These are phyloP conservation scores for Dasypus novemcinctus DNA, from an alignment of 2,113 vertebrate species.

Conservation along the genomic window DNA sequence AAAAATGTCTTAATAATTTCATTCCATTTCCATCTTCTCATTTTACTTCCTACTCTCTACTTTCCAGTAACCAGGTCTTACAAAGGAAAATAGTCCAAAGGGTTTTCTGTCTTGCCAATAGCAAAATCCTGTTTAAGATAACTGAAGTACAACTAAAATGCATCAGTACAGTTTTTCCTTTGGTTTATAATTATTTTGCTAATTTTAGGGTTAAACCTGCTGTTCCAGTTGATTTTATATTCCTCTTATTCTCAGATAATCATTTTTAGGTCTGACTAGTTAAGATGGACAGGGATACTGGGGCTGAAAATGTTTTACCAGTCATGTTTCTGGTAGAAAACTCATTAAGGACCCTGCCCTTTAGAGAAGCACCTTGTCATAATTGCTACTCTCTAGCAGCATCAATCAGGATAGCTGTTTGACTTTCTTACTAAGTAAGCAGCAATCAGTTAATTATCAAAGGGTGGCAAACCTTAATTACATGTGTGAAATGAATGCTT, in stretches of 20 bases:
- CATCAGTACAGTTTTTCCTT: not conserved
- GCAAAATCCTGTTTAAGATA: not conserved
- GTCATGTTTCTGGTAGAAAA: not conserved
- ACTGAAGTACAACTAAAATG: not conserved
- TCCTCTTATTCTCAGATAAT: not conserved
- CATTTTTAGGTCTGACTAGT: not conserved
- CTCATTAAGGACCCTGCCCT: not conserved
- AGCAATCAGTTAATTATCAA: slow-evolving; percentile 20
- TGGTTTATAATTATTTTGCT: slow-evolving; percentile 8
- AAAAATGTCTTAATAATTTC: not conserved
- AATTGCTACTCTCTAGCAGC: not conserved
- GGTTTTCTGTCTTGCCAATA: not conserved
- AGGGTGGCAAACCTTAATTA: not conserved
- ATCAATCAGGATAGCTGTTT: slow-evolving; percentile 3
- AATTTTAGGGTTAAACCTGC: not conserved
- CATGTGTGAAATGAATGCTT: not conserved
- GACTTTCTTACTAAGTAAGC: slow-evolving; percentile 34
- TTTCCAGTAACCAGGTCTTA: not conserved
- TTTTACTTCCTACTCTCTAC: not conserved
- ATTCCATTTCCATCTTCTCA: not conserved
- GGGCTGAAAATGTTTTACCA: not conserved
- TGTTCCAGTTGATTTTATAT: not conserved
- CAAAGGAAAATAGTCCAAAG: not conserved
- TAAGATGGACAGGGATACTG: not conserved
- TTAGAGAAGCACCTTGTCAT: not conserved